These are phyloP conservation scores for Podilymbus podiceps DNA, from an alignment of 2,113 vertebrate genomes.

Conservation along the genomic window DNA sequence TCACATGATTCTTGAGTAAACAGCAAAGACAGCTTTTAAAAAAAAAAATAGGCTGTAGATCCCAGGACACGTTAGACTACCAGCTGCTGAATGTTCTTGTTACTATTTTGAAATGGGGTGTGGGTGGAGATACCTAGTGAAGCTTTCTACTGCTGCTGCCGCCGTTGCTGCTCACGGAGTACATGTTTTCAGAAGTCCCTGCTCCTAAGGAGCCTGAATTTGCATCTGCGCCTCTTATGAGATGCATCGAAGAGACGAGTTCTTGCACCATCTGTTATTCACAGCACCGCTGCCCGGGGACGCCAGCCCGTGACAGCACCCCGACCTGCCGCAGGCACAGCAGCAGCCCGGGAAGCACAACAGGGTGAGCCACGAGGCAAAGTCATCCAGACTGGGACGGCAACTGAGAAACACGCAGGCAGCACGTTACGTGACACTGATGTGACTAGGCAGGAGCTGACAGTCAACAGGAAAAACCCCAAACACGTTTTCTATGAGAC, in stretches of 20 bases:
- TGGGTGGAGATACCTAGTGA: neutral
- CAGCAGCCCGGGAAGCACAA: neutral
- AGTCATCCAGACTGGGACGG: neutral
- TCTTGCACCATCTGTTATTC: neutral
- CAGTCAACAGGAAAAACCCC: neutral
- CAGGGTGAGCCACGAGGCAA: neutral
- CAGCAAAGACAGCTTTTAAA: neutral
- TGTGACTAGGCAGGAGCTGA: neutral
- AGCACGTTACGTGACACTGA: neutral
- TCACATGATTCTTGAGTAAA: neutral
- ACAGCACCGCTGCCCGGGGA: neutral
- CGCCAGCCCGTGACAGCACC: neutral
- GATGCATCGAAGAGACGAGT: rapidly evolving
- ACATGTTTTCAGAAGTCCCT: neutral
- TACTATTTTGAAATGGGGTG: neutral
- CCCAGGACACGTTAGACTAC: neutral
- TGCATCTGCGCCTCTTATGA: neutral
- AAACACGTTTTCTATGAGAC: rapidly evolving
- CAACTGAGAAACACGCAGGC: neutral
- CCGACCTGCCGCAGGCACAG: neutral
- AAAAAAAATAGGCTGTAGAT: neutral
- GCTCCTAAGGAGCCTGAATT: neutral
- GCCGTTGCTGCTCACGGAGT: neutral
- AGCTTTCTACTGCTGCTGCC: neutral
- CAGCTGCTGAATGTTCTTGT: neutral